phyloP scores from a whole-genome alignment of 53 echinoderm and acorn worm species.

The Paelopatides confundens region DNA sequence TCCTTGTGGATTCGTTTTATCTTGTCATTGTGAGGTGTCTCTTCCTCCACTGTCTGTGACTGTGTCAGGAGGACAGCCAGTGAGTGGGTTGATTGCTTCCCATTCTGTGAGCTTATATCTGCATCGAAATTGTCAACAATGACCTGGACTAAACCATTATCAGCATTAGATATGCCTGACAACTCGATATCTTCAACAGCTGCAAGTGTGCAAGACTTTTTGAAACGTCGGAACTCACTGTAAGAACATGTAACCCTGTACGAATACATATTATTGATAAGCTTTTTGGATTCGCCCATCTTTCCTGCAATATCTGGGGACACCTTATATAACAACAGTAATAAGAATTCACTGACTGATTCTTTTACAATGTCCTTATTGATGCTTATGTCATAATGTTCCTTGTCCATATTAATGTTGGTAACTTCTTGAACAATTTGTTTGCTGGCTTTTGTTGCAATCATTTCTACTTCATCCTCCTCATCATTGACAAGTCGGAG shows the following conservation, averaged over 20 bases:
- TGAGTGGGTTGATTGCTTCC: slow-evolving; percentile 53
- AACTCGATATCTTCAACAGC: slow-evolving; percentile 35
- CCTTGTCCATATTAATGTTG: too few relatives aligned
- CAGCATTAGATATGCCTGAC: slow-evolving; percentile 47
- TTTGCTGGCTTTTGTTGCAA: too few relatives aligned
- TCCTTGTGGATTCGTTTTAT: slow-evolving; percentile 10
- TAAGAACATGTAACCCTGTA: slow-evolving; percentile 69
- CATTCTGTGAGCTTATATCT: slow-evolving; percentile 65
- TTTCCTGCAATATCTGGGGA: slow-evolving; percentile 69
- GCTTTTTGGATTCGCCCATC: slow-evolving; percentile 59
- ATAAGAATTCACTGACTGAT: slow-evolving; percentile 34
- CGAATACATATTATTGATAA: slow-evolving; percentile 51
- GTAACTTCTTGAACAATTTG: too few relatives aligned
- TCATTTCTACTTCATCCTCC: slow-evolving; percentile 35
- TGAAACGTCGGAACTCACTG: slow-evolving; percentile 66
- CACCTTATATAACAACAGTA: slow-evolving; percentile 54
- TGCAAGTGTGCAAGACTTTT: slow-evolving; percentile 58
- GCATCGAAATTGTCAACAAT: slow-evolving; percentile 77
- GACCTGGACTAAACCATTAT: slow-evolving; percentile 63
- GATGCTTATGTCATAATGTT: slow-evolving; percentile 50
- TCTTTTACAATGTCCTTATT: too few relatives aligned
- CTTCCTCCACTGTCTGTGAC: too few relatives aligned
- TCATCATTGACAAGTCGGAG: too few relatives aligned
- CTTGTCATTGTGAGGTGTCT: slow-evolving; percentile 12
- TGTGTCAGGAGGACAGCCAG: slow-evolving; percentile 43